Percentiles rank a stretch among this genome's conserved stretches.
Evolutionary conservation across 2,113 vertebrate species (phyloP).

Genomic region (Ranitomeya imitator): DNA sequence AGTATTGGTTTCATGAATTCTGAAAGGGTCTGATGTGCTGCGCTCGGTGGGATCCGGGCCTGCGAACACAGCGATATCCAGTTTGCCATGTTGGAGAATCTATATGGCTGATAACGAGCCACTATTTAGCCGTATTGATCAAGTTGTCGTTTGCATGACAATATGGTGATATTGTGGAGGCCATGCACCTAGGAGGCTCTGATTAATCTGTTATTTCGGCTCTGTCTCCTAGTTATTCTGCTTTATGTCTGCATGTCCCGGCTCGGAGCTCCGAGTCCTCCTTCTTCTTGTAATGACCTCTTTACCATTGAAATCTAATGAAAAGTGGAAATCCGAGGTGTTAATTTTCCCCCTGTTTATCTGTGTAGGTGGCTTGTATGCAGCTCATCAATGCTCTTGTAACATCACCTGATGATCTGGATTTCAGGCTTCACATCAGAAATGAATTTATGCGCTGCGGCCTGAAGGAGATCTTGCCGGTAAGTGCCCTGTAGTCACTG

Average conservation of each 20-base stretch:
- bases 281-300: slow-evolving; percentile 41
- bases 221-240: background rate
- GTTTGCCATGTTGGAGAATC: background rate
- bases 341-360: slow-evolving; percentile 62
- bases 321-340: slow-evolving; percentile 53
- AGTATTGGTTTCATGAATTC: slow-evolving; percentile 29
- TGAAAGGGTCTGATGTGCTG: background rate
- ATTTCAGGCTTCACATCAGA: slow-evolving; percentile 97
- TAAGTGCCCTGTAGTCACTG: slow-evolving; percentile 75
- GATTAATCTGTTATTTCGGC: background rate
- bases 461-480: slow-evolving; percentile 92
- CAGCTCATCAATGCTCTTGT: slow-evolving; percentile 98
- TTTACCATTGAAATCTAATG: slow-evolving; percentile 51
- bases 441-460: slow-evolving; percentile 99
- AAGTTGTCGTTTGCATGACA: background rate
- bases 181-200: background rate
- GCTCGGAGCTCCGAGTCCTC: background rate
- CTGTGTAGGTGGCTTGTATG: slow-evolving; percentile 93
- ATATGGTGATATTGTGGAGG: background rate
- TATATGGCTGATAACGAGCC: background rate
- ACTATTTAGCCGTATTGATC: background rate
- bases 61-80: background rate
- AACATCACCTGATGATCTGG: slow-evolving; percentile 96
- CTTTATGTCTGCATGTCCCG: background rate
- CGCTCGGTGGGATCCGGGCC: background rate